Evolutionary conservation across 2,888 invertebrate species (phyloP), one percentile per base, ranked within the genome.

Genomic region (Andricus curvator): DNA sequence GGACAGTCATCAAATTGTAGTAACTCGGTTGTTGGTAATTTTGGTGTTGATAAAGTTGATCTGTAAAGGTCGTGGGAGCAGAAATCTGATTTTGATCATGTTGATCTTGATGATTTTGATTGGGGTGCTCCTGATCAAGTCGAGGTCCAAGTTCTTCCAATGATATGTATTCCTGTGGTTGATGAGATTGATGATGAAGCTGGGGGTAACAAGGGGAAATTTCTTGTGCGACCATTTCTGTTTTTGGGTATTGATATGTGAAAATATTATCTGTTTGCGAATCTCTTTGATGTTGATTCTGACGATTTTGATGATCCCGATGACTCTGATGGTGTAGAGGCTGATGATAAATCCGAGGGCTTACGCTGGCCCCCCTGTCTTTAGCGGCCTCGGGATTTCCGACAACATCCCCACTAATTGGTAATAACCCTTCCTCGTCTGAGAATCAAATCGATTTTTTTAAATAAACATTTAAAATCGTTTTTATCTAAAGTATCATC

Each of bases 181-280:
- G 89, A 77, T 91, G 90, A 67, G 85, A 78, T 67, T 90, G 84
- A 66, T 90, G 90, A 76, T 91, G 87, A 83, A 91, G 89, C 85
- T 90, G 90, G 51, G 90, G 88, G 82, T 90, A 91, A 84, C 90
- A 87, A 85, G 90, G 90, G 62, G 90, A 88, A 89, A 91, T 91
- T 80, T 89, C 90, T 83, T 91, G 91, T 80, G 88, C 91, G 80
- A 91, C 91, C 91, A 91, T 91, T 48, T 90, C 90, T 68, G 84
- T 82, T 56, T 70, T 81, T 62, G 88, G 79, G 78, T 78, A 80
- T 70, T 87, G 86, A 83, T 85, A 87, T 68, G 83, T 82, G 37
- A 87, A 79, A 66, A 89, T 84, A 44, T 87, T 84, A 15, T 88
- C 86, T 84, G 85, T 85, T 77, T 87, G 85, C 37, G 80, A 78